Percentiles rank a stretch among this genome's conserved stretches.
Evolutionary conservation across 2,888 invertebrate genomes (phyloP).

Genomic region (Ennomos fuscantarius): DNA sequence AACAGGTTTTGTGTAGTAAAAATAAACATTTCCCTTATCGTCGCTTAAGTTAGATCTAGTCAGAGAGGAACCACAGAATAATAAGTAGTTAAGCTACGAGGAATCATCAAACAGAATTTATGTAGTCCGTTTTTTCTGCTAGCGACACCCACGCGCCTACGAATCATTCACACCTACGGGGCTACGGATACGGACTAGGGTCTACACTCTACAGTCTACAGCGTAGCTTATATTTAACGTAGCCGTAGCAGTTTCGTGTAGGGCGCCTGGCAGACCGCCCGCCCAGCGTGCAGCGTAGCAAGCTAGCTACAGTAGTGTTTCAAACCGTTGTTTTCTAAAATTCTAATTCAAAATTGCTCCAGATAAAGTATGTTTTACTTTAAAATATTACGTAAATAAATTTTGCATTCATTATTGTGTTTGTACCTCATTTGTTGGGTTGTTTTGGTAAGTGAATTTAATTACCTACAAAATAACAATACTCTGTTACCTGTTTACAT

Average conservation of each 20-base stretch:
- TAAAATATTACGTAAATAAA: background rate
- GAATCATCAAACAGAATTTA: too few species aligned
- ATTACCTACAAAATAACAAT: too few species aligned
- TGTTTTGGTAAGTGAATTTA: too few species aligned
- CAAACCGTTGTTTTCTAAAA: background rate
- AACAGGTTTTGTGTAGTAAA: too few species aligned
- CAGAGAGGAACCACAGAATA: too few species aligned
- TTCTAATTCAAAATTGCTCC: background rate
- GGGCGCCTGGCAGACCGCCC: constrained; percentile 44
- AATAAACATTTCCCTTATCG: too few species aligned
- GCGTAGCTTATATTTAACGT: constrained; percentile 12
- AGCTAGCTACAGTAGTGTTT: too few species aligned
- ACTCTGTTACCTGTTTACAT: too few species aligned
- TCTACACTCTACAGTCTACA: background rate
- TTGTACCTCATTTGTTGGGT: too few species aligned
- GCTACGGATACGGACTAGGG: background rate
- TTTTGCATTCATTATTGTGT: background rate
- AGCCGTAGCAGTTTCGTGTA: constrained; percentile 40
- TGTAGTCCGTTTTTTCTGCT: too few species aligned
- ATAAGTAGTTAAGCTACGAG: too few species aligned
- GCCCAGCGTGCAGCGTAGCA: constrained; percentile 4
- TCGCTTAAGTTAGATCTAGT: too few species aligned
- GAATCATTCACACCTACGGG: background rate
- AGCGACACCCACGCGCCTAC: background rate
- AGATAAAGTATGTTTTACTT: constrained; percentile 5